These are phyloP conservation scores for Clarias fuscus DNA, from an alignment of 2,797 vertebrate species.

Conservation along the genomic window DNA sequence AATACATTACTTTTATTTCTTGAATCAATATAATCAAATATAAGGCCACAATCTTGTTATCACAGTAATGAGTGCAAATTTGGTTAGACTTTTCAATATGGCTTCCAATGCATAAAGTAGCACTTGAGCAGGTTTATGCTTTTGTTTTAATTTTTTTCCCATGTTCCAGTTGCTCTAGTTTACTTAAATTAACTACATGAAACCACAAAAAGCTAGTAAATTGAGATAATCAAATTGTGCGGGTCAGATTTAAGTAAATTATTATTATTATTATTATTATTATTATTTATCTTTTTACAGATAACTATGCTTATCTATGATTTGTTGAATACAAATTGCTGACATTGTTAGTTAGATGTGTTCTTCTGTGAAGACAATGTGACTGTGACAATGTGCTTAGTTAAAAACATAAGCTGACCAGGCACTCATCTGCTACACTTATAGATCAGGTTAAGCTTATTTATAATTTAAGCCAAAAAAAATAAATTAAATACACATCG, in stretches of 20 bases:
- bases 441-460: neutral
- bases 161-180: neutral
- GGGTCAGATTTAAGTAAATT: neutral
- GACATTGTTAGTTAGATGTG: neutral
- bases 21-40: no score
- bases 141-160: neutral
- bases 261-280: no score
- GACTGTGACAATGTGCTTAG: no score
- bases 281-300: neutral
- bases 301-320: neutral
- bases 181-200: neutral
- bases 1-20: no score
- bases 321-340: neutral
- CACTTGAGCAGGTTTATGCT: neutral
- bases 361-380: neutral
- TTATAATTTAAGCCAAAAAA: neutral
- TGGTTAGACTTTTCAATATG: neutral
- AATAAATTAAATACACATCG: no score
- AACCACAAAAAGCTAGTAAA: neutral
- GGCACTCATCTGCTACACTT: neutral
- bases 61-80: no score
- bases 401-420: neutral
- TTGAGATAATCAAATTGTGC: neutral
- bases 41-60: no score
- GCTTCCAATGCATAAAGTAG: neutral